These are phyloP conservation scores for Drosophila orosa DNA, from an alignment of 1,140 invertebrate genomes.

Conservation along the genomic window DNA sequence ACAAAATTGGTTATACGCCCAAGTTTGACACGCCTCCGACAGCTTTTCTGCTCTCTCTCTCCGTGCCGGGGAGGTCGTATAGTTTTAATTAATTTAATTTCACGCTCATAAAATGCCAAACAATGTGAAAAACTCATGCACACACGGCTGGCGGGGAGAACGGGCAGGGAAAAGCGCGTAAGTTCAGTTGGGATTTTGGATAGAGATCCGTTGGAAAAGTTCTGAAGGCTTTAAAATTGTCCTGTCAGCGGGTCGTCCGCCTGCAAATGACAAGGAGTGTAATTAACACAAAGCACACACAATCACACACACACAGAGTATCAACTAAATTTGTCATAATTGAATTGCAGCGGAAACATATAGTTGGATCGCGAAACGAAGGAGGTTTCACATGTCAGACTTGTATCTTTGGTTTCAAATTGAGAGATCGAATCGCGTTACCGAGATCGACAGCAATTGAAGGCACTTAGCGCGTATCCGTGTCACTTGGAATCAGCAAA, in stretches of 20 bases:
- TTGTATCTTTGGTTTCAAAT: not conserved
- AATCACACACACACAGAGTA: not conserved
- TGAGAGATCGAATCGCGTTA: constrained; percentile 18
- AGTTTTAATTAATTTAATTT: constrained; percentile 82
- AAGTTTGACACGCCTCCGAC: constrained; percentile 37
- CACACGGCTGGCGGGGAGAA: not conserved
- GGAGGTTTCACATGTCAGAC: constrained; percentile 1
- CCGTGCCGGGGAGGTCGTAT: constrained; percentile 31
- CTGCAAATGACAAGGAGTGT: constrained; percentile 51
- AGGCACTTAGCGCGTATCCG: constrained; percentile 55
- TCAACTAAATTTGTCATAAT: constrained; percentile 46
- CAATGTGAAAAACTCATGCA: constrained; percentile 63
- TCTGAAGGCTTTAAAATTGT: constrained; percentile 36
- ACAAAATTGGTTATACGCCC: constrained; percentile 32
- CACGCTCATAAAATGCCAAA: constrained; percentile 71
- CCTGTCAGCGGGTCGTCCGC: constrained; percentile 34
- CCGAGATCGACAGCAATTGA: constrained; percentile 49
- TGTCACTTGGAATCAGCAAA: constrained; percentile 43
- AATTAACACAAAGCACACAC: constrained; percentile 54
- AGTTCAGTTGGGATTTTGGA: constrained; percentile 15
- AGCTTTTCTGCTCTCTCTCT: constrained; percentile 10
- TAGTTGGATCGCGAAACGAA: constrained; percentile 1
- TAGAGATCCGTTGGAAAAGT: constrained; percentile 35
- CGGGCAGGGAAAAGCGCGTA: constrained; percentile 12
- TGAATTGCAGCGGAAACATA: constrained; percentile 56